These are phyloP conservation scores for Abscondita cerata DNA, from an alignment of 2,888 invertebrate genomes.

Conservation along the genomic window DNA sequence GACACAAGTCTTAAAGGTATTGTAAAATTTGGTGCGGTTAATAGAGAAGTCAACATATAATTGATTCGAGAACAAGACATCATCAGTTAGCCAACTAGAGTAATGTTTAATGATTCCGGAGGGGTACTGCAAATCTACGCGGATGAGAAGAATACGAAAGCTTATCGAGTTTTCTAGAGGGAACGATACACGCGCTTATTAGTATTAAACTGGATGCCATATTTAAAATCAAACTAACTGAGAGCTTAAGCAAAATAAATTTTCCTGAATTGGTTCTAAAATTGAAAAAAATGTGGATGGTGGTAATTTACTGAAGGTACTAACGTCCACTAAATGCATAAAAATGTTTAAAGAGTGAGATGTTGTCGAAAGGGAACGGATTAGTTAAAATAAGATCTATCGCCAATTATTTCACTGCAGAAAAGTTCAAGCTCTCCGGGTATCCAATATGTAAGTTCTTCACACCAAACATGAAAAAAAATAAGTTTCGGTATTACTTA, in stretches of 20 bases:
- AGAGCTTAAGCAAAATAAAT: slow-evolving; percentile 91
- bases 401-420: slow-evolving; percentile 77
- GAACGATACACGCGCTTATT: background rate
- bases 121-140: slow-evolving; percentile 78
- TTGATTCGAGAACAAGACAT: slow-evolving; percentile 78
- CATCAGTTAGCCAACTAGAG: slow-evolving; percentile 89
- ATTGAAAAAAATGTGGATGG: slow-evolving; percentile 91
- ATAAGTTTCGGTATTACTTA: slow-evolving; percentile 72
- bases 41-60: slow-evolving; percentile 83
- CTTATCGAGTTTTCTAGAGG: slow-evolving; percentile 61
- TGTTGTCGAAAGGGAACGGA: slow-evolving; percentile 87
- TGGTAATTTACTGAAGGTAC: slow-evolving; percentile 95
- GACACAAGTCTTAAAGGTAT: slow-evolving; percentile 86
- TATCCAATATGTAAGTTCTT: slow-evolving; percentile 95
- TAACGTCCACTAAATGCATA: slow-evolving; percentile 94
- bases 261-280: slow-evolving; percentile 86
- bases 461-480: slow-evolving; percentile 71
- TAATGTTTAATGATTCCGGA: slow-evolving; percentile 85
- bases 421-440: slow-evolving; percentile 81
- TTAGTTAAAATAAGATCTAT: slow-evolving; percentile 93
- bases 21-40: slow-evolving; percentile 87
- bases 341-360: slow-evolving; percentile 93
- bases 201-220: background rate
- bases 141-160: slow-evolving; percentile 80
- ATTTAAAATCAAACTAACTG: slow-evolving; percentile 64